Evolutionary conservation across 2,888 invertebrate genomes (phyloP), one percentile per base, ranked within the genome.

Genomic region (Cheilosia vernalis): DNA sequence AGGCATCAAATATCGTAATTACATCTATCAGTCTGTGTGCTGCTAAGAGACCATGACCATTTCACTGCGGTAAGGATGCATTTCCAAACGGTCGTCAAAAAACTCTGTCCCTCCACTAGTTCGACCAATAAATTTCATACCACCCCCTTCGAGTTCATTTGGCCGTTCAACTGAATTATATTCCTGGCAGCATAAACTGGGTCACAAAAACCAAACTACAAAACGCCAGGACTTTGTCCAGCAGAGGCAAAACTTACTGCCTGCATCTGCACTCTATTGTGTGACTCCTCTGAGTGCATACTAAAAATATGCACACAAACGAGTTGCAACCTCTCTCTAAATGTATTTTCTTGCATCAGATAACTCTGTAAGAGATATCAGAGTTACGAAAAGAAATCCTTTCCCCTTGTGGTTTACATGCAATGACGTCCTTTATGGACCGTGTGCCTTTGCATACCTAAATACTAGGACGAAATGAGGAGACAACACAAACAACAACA

Each of bases 281-380:
- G 21, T 3, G 27, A 19, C 24, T 63, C n/a, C 3, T 64, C 9
- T n/a, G n/a, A 64, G 61, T 67, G 55, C 42, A 42, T 30, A 19
- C 21, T 40, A 40, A 55, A 44, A 44, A 67, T 30, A 30, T 55
- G 37, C 37, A 51, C 27, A 55, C 55, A 67, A 67, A 67, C 51
- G 24, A 40, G 51, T 53, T 17, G n/a, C 51, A 42, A 51, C n/a
- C n/a, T 63, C 33, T 7, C 63, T 17, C 42, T 55, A 27, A 44
- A 33, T 47, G 21, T 19, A 66, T 21, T 76, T 66, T 76, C 74
- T 56, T 66, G 40, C 64, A 64, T 64, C 74, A 66, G 74, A 74
- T 58, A 64, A 64, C 30, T 56, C 58, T 49, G 19, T 40, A 66
- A 19, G 27, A 21, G 58, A 76, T 58, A 58, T 37, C 30, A 19